These are phyloP conservation scores for Tenthredo mesomela DNA, from an alignment of 2,888 invertebrate species.

Conservation along the genomic window DNA sequence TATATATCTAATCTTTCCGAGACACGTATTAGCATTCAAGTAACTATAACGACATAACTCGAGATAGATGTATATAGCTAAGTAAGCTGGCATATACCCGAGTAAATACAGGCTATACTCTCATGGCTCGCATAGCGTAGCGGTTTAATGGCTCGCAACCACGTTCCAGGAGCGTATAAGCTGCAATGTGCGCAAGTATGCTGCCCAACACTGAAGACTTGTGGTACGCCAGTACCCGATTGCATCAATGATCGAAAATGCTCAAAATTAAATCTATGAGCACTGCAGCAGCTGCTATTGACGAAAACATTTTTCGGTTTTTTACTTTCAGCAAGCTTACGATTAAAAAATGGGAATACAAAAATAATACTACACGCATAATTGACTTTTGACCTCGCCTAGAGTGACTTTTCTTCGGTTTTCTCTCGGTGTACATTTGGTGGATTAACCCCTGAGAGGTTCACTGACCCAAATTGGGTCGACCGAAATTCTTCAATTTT, in stretches of 20 bases:
- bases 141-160: conserved; percentile 71
- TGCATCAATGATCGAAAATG: neutral
- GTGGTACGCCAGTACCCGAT: neutral
- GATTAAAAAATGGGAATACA: too few relatives aligned
- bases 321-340: neutral
- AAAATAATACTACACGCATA: too few relatives aligned
- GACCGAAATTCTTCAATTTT: too few relatives aligned
- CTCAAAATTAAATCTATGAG: neutral
- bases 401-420: too few relatives aligned
- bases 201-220: neutral
- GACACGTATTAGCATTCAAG: conserved; percentile 18
- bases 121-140: conserved; percentile 68
- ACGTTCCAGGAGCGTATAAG: conserved; percentile 66
- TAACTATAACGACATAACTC: conserved; percentile 37
- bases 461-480: too few relatives aligned
- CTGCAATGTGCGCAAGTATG: neutral
- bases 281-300: neutral
- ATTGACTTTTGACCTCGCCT: too few relatives aligned
- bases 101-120: conserved; percentile 57
- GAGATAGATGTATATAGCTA: conserved; percentile 16
- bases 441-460: too few relatives aligned
- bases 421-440: too few relatives aligned
- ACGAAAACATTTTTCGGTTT: neutral
- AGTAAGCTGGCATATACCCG: conserved; percentile 23
- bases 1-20: conserved; percentile 10